Base-by-base conservation (phyloP, 2,888 invertebrate genomes). In the Cheilosia vernalis region DNA sequence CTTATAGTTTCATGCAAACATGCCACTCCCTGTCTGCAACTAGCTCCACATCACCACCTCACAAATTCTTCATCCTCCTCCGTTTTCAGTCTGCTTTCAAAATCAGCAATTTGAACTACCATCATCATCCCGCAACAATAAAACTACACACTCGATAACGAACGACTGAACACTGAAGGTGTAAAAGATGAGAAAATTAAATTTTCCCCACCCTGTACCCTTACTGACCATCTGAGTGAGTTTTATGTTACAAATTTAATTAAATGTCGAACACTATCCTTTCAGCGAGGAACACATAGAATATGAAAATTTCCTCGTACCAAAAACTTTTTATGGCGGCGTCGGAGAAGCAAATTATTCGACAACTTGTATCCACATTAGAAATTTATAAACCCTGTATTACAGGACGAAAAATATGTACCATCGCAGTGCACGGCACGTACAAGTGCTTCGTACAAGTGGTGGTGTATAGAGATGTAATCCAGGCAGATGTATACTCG, bases 361-460 rank as follows among this genome's bases (percentile, higher is more conserved):
- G 74, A 84, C 76, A 84, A 74, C 80, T 70, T 80, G 80, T 84
- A 80, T 70, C 74, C 49, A 66, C 80, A 76, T 84, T 80, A 76
- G 58, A 60, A 84, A 84, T 84, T 70, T 76, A 84, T 84, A 70
- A 78, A 70, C 10, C 64, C 67, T 10, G 56, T 80, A 66, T 66
- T 80, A 64, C 27, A 63, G 73, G 73, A 55, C 47, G 42, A 47
- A 47, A 47, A n/a, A 47, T n/a, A 7, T 30, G 30, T 47, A 17
- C 17, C 17, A 7, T 30, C 30, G 44, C 17, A 47, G n/a, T 7
- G 13, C 13, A 1, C 37, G 13, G 37, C 37, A 37, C 17, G 44
- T 47, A 47, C 17, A 7, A n/a, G 44, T 17, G 6, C 9, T 17
- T 47, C 44, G 63, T 58, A 37, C 56, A 63, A 67, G 33, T 19